Evolutionary conservation across 2,797 vertebrate genomes (phyloP).

Genomic region (Neopelma chrysocephalum): DNA sequence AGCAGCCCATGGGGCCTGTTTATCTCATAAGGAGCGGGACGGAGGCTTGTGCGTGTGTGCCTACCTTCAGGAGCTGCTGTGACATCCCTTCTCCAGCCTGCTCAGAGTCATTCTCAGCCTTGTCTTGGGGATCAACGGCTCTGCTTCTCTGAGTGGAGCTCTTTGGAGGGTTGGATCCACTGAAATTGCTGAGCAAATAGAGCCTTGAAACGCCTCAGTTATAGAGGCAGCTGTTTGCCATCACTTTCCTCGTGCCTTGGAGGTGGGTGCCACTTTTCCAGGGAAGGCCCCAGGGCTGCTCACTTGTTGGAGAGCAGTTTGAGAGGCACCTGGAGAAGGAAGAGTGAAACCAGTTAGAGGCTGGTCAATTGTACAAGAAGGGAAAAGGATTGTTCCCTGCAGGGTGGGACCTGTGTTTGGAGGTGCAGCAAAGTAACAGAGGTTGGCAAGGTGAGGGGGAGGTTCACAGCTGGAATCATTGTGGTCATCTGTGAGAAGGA

Average conservation of each 20-base stretch:
- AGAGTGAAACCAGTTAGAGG: background rate
- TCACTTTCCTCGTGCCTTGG: background rate
- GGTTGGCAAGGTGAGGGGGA: background rate
- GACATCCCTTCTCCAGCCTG: background rate
- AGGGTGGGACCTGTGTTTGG: background rate
- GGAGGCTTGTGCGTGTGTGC: background rate
- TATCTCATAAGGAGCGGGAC: background rate
- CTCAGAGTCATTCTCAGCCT: background rate
- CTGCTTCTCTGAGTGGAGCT: background rate
- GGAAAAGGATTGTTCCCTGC: background rate
- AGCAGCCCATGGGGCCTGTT: background rate
- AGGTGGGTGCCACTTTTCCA: background rate
- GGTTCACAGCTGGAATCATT: background rate
- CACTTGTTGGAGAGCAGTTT: background rate
- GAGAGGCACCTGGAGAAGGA: background rate
- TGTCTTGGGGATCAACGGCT: rapidly evolving
- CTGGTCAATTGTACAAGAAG: background rate
- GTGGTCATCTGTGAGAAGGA: background rate
- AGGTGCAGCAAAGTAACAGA: background rate
- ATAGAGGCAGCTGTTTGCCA: background rate
- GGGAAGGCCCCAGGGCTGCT: background rate
- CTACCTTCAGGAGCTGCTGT: background rate
- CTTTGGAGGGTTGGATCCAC: background rate
- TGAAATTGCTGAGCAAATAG: background rate
- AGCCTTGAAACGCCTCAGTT: background rate